phyloP scores from a whole-genome alignment of 2,113 vertebrate species.

The Ailurus styani region DNA sequence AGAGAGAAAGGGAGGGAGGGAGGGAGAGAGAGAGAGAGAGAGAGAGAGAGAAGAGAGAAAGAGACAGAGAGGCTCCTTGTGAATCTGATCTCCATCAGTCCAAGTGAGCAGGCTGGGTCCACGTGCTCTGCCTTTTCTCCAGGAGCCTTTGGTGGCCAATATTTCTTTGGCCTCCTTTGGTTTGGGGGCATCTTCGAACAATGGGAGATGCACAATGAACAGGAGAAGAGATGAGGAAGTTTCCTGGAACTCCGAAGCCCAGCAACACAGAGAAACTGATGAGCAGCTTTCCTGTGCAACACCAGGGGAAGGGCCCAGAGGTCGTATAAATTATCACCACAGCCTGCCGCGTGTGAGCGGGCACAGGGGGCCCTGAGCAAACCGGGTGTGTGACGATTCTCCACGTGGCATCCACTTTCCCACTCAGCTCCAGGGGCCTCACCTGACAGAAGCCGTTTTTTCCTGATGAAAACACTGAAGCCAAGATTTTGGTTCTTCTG shows the following conservation, averaged over 20 bases:
- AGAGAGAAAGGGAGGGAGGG: neutral
- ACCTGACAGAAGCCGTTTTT: neutral
- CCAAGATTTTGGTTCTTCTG: conserved; percentile 19
- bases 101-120: neutral
- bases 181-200: neutral
- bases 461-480: neutral
- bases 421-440: neutral
- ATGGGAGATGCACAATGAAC: neutral
- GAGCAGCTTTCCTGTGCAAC: neutral
- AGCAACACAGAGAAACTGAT: neutral
- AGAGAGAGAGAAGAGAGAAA: neutral
- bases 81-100: neutral
- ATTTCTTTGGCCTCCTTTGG: neutral
- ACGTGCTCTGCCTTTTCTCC: neutral
- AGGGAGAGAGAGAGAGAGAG: neutral
- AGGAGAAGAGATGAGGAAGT: neutral
- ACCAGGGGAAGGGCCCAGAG: conserved; percentile 2
- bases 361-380: neutral
- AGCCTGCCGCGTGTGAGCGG: neutral
- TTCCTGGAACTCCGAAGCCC: neutral
- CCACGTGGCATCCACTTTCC: neutral
- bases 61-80: neutral
- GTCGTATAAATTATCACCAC: neutral
- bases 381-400: neutral
- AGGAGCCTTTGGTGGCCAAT: neutral